Conservation (phyloP, 2,797 vertebrate genomes). For the Urocyon cinereoargenteus region DNA sequence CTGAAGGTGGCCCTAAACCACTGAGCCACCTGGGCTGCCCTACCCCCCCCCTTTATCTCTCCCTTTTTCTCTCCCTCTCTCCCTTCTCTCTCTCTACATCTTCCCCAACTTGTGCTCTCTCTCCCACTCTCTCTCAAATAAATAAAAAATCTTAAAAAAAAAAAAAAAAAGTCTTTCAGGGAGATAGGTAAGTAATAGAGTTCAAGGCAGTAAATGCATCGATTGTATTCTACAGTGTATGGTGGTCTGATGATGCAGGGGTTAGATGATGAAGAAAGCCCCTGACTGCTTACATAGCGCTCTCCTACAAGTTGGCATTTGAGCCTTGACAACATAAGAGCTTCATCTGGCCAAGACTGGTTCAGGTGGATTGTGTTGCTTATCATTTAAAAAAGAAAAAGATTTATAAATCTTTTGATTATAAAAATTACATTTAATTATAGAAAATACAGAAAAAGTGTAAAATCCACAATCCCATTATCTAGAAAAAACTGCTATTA, state of each 20-base stretch:
- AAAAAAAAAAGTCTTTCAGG: background rate
- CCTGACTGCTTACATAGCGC: background rate
- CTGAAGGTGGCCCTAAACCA: no score
- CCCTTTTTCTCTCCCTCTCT: no score
- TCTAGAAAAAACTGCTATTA: background rate
- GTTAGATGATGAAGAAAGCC: background rate
- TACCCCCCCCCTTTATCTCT: no score
- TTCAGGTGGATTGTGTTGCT: slow-evolving; percentile 32
- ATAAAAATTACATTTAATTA: slow-evolving; percentile 36
- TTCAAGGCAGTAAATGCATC: background rate
- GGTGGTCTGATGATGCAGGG: background rate
- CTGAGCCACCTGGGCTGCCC: no score
- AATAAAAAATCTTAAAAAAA: background rate
- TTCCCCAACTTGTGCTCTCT: no score
- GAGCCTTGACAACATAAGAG: background rate
- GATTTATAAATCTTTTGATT: background rate
- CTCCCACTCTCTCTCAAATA: no score
- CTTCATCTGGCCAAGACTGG: background rate
- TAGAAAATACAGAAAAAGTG: background rate
- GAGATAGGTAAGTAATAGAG: background rate
- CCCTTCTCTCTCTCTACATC: no score
- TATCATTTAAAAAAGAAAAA: background rate
- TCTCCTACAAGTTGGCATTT: background rate
- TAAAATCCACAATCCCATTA: background rate
- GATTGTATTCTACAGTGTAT: background rate